Evolutionary conservation across 2,888 invertebrate genomes (phyloP).

Genomic region (Drosophila formosana): DNA sequence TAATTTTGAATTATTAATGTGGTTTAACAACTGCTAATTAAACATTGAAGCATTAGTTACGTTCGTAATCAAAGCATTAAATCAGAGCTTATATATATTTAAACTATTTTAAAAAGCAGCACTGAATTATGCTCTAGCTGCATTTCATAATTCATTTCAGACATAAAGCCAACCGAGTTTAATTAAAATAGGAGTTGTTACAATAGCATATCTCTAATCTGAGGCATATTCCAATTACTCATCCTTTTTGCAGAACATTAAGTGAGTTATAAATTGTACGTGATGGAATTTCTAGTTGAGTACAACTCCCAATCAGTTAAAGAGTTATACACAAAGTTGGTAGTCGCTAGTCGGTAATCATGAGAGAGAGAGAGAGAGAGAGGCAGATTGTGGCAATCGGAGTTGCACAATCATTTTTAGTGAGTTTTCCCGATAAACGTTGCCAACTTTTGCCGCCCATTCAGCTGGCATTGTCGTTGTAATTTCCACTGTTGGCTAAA

Average conservation of each 20-base stretch:
- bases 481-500: slow-evolving; percentile 76
- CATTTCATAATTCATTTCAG: neutral
- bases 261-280: slow-evolving; percentile 32
- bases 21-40: neutral
- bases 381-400: slow-evolving; percentile 32
- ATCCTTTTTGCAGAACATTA: slow-evolving; percentile 3
- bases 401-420: slow-evolving; percentile 55
- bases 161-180: neutral
- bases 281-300: slow-evolving; percentile 20
- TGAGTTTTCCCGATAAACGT: slow-evolving; percentile 44
- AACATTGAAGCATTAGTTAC: neutral
- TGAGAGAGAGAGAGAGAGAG: neutral
- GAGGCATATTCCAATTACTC: slow-evolving; percentile 29
- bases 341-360: neutral
- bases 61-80: neutral
- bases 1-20: neutral
- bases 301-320: slow-evolving; percentile 34
- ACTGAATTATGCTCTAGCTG: neutral
- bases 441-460: slow-evolving; percentile 44
- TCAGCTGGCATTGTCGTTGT: slow-evolving; percentile 31
- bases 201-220: slow-evolving; percentile 6
- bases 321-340: slow-evolving; percentile 15
- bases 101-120: neutral
- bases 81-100: neutral
- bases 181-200: slow-evolving; percentile 11